Evolutionary conservation across 1,140 invertebrate genomes (phyloP).

Genomic region (Ylistrum balloti): DNA sequence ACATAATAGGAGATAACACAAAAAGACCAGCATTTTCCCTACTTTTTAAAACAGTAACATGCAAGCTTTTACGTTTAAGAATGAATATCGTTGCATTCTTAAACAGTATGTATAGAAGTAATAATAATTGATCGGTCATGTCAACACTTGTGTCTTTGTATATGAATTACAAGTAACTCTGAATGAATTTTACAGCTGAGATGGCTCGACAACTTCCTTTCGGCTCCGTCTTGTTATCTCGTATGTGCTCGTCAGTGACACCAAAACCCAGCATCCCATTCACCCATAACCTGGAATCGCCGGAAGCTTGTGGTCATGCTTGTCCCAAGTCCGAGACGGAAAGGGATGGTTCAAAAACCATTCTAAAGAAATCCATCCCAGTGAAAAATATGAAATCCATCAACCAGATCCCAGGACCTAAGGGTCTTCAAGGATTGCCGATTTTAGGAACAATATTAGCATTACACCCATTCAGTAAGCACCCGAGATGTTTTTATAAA

Average conservation of each 20-base stretch:
- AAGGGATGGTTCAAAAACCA: not conserved
- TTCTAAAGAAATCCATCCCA: not conserved
- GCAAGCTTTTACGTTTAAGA: too few relatives aligned
- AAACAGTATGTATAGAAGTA: too few relatives aligned
- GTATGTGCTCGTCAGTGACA: not conserved
- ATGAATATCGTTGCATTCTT: too few relatives aligned
- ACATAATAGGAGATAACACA: too few relatives aligned
- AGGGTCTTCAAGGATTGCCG: slow-evolving; percentile 43
- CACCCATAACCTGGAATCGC: too few relatives aligned
- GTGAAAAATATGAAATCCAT: slow-evolving; percentile 37
- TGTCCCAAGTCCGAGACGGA: not conserved
- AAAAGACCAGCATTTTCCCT: too few relatives aligned
- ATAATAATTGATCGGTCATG: too few relatives aligned
- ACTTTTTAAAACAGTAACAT: too few relatives aligned
- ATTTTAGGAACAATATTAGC: slow-evolving; percentile 49
- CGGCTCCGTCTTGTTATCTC: not conserved
- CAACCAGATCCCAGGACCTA: slow-evolving; percentile 49
- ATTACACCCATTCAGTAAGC: slow-evolving; percentile 56
- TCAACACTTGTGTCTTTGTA: too few relatives aligned
- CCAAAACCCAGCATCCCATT: not conserved
- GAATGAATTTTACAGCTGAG: not conserved
- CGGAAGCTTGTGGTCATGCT: not conserved
- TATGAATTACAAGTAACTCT: too few relatives aligned
- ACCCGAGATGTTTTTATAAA: too few relatives aligned
- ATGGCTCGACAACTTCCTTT: not conserved